Conservation (phyloP, 2,888 invertebrate genomes). For the Chorisops tibialis region DNA sequence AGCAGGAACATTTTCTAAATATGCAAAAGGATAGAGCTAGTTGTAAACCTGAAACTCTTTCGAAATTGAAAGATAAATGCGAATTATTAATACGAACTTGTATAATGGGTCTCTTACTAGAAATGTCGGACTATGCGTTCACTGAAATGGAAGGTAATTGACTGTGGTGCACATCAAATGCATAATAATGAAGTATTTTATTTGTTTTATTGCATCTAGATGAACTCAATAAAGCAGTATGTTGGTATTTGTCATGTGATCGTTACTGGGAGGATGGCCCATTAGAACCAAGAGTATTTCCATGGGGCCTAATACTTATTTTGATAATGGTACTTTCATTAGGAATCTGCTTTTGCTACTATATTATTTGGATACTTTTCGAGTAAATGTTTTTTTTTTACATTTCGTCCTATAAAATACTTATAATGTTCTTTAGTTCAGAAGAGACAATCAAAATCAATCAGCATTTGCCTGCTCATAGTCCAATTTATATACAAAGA, state of each 20-base stretch:
- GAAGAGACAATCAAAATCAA: conserved; percentile 23
- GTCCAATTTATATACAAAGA: neutral
- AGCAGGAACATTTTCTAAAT: conserved; percentile 42
- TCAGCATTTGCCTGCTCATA: conserved; percentile 1
- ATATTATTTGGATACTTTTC: conserved; percentile 88
- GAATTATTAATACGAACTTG: conserved; percentile 76
- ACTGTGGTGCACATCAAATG: conserved; percentile 19
- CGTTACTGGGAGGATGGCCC: conserved; percentile 87
- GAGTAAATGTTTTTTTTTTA: conserved; percentile 65
- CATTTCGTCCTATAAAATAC: neutral
- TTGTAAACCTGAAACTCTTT: conserved; percentile 75
- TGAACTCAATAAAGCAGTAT: conserved; percentile 83
- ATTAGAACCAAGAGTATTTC: conserved; percentile 70
- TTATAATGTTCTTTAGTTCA: conserved; percentile 22
- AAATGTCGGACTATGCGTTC: conserved; percentile 78
- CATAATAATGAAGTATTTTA: conserved; percentile 5
- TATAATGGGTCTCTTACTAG: conserved; percentile 74
- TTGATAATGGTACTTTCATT: conserved; percentile 76
- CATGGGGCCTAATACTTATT: conserved; percentile 75
- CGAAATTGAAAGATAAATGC: conserved; percentile 68
- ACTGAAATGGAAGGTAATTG: conserved; percentile 77
- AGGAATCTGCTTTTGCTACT: conserved; percentile 85
- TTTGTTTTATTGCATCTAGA: conserved; percentile 56
- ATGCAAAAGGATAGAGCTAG: conserved; percentile 71
- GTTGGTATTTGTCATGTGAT: conserved; percentile 90